Conservation (phyloP, 1,140 invertebrate genomes). For the Metaphire vulgaris region DNA sequence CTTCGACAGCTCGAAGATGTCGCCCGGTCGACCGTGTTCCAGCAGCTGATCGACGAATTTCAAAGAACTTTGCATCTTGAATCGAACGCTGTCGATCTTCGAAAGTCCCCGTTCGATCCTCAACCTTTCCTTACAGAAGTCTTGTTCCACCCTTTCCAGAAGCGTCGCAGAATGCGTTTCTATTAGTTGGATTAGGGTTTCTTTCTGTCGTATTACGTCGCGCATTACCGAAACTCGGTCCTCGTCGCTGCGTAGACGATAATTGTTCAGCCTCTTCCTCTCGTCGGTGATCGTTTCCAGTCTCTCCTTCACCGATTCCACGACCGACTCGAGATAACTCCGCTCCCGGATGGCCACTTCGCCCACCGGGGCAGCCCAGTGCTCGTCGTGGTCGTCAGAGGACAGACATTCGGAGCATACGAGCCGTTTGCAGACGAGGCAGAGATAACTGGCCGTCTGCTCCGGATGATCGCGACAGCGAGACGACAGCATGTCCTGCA, state of each 20-base stretch:
- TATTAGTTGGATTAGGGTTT: not conserved
- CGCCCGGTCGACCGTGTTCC: not conserved
- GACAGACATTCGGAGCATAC: not conserved
- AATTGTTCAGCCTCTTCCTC: not conserved
- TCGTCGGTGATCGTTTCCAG: not conserved
- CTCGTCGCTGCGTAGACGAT: not conserved
- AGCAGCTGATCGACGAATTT: not conserved
- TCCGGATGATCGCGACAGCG: not conserved
- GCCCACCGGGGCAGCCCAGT: not conserved
- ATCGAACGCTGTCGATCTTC: not conserved
- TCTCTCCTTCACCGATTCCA: not conserved
- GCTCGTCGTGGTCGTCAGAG: not conserved
- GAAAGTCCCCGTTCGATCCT: not conserved
- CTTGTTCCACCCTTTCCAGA: not conserved
- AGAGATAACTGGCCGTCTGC: not conserved
- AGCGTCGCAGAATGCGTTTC: not conserved
- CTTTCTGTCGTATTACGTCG: not conserved
- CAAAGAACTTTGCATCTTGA: not conserved
- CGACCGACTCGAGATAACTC: not conserved
- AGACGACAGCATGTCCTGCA: not conserved
- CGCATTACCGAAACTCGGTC: not conserved
- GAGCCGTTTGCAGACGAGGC: not conserved
- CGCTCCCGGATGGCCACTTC: not conserved
- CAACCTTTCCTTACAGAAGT: not conserved
- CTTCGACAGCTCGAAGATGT: not conserved